These are phyloP conservation scores for Fabriciana adippe DNA, from an alignment of 2,888 invertebrate genomes.

Conservation along the genomic window DNA sequence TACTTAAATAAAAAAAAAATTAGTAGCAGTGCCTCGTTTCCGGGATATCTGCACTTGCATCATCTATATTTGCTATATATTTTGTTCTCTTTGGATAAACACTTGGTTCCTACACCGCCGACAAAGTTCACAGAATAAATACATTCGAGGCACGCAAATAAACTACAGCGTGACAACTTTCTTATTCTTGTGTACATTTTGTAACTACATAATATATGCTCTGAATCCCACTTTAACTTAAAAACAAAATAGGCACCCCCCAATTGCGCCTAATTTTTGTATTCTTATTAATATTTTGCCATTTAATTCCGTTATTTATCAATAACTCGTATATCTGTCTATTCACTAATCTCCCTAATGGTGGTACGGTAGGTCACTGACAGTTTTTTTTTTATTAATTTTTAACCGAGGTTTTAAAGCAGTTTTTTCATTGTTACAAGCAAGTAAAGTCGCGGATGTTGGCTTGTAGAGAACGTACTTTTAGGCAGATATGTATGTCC, in stretches of 20 bases:
- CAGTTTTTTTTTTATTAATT: too few relatives aligned
- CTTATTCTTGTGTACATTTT: conserved; percentile 28
- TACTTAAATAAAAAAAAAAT: too few relatives aligned
- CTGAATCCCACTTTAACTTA: conserved; percentile 4
- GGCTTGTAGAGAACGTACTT: too few relatives aligned
- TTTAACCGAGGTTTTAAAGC: too few relatives aligned
- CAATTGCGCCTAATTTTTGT: background rate
- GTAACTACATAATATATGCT: background rate
- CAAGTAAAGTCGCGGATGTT: too few relatives aligned
- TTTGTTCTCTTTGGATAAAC: conserved; percentile 12
- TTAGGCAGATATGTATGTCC: too few relatives aligned
- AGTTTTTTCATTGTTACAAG: too few relatives aligned
- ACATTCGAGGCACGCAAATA: conserved; percentile 28
- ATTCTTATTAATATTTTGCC: background rate
- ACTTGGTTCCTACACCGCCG: conserved; percentile 9
- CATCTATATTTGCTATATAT: background rate
- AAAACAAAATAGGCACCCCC: conserved; percentile 6
- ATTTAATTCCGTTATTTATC: background rate
- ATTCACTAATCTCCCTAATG: too few relatives aligned
- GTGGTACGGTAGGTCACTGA: too few relatives aligned
- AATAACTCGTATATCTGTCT: too few relatives aligned
- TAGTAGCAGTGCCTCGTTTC: too few relatives aligned
- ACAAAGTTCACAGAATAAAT: conserved; percentile 24
- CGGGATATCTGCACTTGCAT: too few relatives aligned
- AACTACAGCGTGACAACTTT: conserved; percentile 33